Evolutionary conservation across 2,888 invertebrate species (phyloP).

Genomic region (Pollenia angustigena): DNA sequence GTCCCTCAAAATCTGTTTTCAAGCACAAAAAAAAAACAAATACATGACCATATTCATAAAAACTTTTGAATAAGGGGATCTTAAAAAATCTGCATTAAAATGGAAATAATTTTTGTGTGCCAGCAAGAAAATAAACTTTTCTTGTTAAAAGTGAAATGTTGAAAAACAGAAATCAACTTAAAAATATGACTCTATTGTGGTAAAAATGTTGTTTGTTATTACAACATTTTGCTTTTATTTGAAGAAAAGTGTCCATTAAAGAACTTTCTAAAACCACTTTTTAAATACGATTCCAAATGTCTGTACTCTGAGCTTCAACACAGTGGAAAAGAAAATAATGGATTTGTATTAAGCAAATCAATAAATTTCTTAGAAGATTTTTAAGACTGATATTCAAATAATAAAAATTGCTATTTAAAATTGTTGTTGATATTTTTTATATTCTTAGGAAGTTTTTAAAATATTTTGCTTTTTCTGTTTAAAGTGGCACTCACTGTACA

Average conservation of each 20-base stretch:
- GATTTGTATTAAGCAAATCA: background rate
- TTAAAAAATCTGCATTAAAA: conserved; percentile 39
- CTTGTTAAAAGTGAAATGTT: conserved; percentile 46
- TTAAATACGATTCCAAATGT: conserved; percentile 78
- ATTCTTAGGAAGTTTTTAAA: no score
- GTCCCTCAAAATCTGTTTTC: conserved; percentile 5
- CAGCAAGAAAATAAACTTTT: conserved; percentile 55
- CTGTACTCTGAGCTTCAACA: conserved; percentile 63
- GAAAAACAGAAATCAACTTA: conserved; percentile 11
- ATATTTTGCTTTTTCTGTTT: no score
- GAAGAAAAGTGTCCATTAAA: conserved; percentile 10
- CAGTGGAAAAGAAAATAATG: background rate
- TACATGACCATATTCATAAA: conserved; percentile 37
- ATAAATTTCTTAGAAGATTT: conserved; percentile 70
- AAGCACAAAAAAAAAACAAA: conserved; percentile 2
- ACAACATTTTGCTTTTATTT: conserved; percentile 27
- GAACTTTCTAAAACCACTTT: conserved; percentile 73
- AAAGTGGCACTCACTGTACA: no score
- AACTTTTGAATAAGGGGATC: conserved; percentile 44
- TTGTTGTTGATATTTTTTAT: no score
- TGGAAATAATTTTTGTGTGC: conserved; percentile 1
- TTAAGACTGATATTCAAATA: conserved; percentile 57
- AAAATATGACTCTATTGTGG: conserved; percentile 47
- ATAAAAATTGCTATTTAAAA: no score
- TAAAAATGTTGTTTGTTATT: conserved; percentile 18